Evolutionary conservation across 2,797 vertebrate species (phyloP), one percentile per base, ranked within the genome.

Genomic region (Spea hammondii): DNA sequence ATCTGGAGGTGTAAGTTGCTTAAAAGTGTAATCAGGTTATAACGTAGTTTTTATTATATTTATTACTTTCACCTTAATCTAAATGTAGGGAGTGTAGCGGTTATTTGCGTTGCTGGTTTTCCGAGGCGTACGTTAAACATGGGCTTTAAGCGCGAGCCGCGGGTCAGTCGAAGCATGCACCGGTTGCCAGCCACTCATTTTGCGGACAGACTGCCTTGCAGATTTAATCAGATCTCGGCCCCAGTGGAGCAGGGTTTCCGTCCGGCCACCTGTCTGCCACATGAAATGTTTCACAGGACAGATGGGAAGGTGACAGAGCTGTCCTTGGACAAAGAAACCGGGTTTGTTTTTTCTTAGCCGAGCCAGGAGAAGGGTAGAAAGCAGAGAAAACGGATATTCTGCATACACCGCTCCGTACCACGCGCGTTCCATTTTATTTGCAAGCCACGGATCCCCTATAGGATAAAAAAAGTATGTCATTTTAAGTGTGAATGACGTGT

Each of bases 141-240:
- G 32, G 32, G 32, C 32, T 32, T 32, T 32, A 32, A 32, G 48
- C 11, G 1, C 50, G 59, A 64, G 44, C 65, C 54, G 65, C 62
- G 48, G 80, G 74, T 60, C 65, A 73, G 64, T 13, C 54, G 55
- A 57, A 45, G 8, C 17, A 47, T 53, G 51, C 51, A 1, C 51
- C 6, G 10, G 60, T 54, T 73, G 45, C 79, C 74, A 81, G 74
- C 65, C 65, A 54, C 74, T 77, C 70, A 51, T 72, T 78, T 77
- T 77, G 48, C 70, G 74, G 55, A 70, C 75, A 77, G 65, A 48
- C 65, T 66, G 62, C 54, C 54, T 55, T 77, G 53, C 65, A 55
- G 48, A 77, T 93, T 94, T 95, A 93, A 96, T 97, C 93, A 94
- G 91, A 92, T 92, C 89, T 92, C 87, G 89, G 91, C 93, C 93